Percentiles rank a stretch among this genome's conserved stretches.
Evolutionary conservation across 2,113 vertebrate genomes (phyloP).

Genomic region (Bucco capensis): DNA sequence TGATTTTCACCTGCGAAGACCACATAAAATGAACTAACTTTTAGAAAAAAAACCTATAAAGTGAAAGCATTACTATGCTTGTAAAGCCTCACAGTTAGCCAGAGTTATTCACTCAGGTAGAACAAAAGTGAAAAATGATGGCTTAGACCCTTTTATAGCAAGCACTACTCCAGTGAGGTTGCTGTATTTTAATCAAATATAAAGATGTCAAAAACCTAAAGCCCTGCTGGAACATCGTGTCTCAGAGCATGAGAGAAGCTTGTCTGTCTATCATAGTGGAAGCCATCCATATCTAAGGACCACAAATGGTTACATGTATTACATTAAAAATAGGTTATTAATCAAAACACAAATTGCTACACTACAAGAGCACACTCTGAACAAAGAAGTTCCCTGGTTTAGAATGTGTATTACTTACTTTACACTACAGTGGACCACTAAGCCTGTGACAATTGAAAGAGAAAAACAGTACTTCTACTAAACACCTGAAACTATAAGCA

Average conservation of each 20-base stretch:
- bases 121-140: background rate
- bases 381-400: slow-evolving; percentile 14
- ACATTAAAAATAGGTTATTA: slow-evolving; percentile 24
- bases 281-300: background rate
- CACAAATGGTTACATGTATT: background rate
- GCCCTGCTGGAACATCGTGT: background rate
- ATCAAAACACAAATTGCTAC: slow-evolving; percentile 60
- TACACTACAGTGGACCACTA: slow-evolving; percentile 29
- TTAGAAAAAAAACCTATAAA: background rate
- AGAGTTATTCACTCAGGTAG: background rate
- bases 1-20: background rate
- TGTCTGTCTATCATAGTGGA: background rate
- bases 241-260: background rate
- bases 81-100: background rate
- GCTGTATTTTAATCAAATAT: background rate
- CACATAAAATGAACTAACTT: background rate
- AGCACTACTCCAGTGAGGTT: background rate
- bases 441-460: slow-evolving; percentile 51
- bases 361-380: slow-evolving; percentile 8
- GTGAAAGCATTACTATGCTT: background rate
- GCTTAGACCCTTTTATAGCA: background rate
- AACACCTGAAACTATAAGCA: slow-evolving; percentile 50
- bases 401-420: slow-evolving; percentile 36
- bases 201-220: slow-evolving; percentile 45
- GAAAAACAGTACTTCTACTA: slow-evolving; percentile 21